Conservation (phyloP, 2,888 invertebrate species). For the Ctena decussata region DNA sequence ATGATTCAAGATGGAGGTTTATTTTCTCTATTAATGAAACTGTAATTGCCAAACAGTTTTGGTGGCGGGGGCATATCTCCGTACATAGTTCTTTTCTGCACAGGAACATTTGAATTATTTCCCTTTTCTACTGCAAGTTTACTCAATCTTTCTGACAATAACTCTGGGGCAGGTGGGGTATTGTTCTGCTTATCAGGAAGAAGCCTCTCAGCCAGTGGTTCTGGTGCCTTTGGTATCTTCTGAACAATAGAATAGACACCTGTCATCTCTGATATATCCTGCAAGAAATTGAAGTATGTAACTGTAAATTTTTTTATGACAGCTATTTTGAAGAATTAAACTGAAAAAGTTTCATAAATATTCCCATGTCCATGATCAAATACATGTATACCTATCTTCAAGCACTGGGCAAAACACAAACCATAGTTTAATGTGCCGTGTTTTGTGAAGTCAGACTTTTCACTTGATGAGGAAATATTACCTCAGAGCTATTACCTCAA, state of each 20-base stretch:
- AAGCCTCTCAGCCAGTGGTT: neutral
- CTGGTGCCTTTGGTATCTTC: neutral
- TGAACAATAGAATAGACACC: constrained; percentile 40
- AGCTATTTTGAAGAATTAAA: too few species aligned
- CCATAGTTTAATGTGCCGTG: too few species aligned
- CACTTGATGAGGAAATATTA: too few species aligned
- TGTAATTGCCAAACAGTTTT: constrained; percentile 42
- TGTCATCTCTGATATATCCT: constrained; percentile 50
- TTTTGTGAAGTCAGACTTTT: too few species aligned
- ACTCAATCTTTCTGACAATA: constrained; percentile 41
- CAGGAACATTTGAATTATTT: neutral
- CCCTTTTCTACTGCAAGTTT: neutral
- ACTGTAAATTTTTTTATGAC: too few species aligned
- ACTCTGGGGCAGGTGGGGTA: constrained; percentile 58
- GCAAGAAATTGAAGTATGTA: neutral
- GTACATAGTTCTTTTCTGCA: neutral
- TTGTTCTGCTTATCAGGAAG: constrained; percentile 35
- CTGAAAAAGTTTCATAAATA: too few species aligned
- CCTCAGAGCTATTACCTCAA: too few species aligned
- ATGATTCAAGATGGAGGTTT: too few species aligned
- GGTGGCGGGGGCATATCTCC: constrained; percentile 38
- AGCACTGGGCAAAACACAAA: too few species aligned
- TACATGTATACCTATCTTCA: too few species aligned
- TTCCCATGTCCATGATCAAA: too few species aligned
- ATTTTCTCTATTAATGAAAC: neutral